These are phyloP conservation scores for Drosophila arizonae DNA, from an alignment of 1,140 invertebrate genomes.

Conservation along the genomic window DNA sequence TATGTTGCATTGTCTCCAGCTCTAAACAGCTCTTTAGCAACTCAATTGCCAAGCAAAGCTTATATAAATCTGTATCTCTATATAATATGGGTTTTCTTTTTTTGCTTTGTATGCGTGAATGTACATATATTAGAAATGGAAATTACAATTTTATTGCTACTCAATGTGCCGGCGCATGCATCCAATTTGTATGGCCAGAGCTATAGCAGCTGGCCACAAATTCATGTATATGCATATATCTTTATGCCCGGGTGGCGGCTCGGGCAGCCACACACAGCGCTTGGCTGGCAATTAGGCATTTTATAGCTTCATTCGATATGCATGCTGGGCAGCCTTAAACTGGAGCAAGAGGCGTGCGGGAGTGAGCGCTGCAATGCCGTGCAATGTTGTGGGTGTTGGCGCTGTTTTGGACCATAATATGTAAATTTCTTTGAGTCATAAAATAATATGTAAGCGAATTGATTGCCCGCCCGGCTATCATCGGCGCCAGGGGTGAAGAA, in stretches of 20 bases:
- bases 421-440: slow-evolving; percentile 68
- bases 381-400: slow-evolving; percentile 58
- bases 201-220: slow-evolving; percentile 26
- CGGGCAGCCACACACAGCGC: slow-evolving; percentile 40
- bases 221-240: slow-evolving; percentile 45
- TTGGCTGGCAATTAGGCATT: slow-evolving; percentile 68
- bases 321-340: slow-evolving; percentile 56
- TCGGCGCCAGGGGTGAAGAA: slow-evolving; percentile 21
- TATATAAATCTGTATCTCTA: slow-evolving; percentile 23
- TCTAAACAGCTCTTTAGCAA: slow-evolving; percentile 29
- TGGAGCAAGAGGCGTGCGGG: slow-evolving; percentile 8
- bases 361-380: slow-evolving; percentile 1
- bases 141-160: slow-evolving; percentile 50
- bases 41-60: slow-evolving; percentile 38
- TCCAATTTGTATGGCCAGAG: slow-evolving; percentile 47
- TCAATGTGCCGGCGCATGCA: slow-evolving; percentile 21
- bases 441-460: slow-evolving; percentile 43
- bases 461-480: slow-evolving; percentile 28
- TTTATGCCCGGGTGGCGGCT: slow-evolving; percentile 40
- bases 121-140: slow-evolving; percentile 45
- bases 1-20: slow-evolving; percentile 37
- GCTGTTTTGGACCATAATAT: slow-evolving; percentile 47
- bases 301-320: slow-evolving; percentile 78
- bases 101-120: not conserved
- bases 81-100: not conserved